Evolutionary conservation across 2,888 invertebrate species (phyloP).

Genomic region (Argyresthia goedartella): DNA sequence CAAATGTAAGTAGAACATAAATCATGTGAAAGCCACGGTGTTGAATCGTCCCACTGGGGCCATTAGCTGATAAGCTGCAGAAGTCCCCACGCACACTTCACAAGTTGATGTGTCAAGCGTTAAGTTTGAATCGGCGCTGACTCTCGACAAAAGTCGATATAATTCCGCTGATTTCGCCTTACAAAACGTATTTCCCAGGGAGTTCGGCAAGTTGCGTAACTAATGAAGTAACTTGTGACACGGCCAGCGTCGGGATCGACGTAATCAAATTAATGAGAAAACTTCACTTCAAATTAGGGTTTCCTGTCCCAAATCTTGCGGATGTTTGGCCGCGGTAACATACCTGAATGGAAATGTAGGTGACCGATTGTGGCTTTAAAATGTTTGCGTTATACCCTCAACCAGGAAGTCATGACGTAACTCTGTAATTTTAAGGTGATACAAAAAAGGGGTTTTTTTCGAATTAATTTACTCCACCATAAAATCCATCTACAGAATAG

Average conservation of each 20-base stretch:
- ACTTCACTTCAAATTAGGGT: constrained; percentile 67
- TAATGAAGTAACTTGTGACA: constrained; percentile 71
- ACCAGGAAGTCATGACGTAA: too few species aligned
- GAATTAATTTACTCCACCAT: too few species aligned
- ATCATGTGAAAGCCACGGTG: too few species aligned
- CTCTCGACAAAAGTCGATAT: constrained; percentile 17
- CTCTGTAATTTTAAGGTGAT: too few species aligned
- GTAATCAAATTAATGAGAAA: constrained; percentile 71
- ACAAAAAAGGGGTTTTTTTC: too few species aligned
- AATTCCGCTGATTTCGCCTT: constrained; percentile 56
- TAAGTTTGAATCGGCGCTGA: not conserved
- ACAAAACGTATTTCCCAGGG: constrained; percentile 58
- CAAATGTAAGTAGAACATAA: too few species aligned
- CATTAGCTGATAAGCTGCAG: too few species aligned
- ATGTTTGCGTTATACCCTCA: too few species aligned
- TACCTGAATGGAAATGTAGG: constrained; percentile 31
- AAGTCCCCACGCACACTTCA: too few species aligned
- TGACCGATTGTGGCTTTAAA: constrained; percentile 22
- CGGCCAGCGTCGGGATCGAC: constrained; percentile 65
- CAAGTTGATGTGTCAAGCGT: not conserved
- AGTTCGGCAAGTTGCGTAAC: constrained; percentile 65
- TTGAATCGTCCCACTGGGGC: too few species aligned
- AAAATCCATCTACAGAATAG: too few species aligned
- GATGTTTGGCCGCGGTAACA: constrained; percentile 61
- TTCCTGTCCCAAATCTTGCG: constrained; percentile 62